Percentiles rank a stretch among this genome's conserved stretches.
phyloP scores from a whole-genome alignment of 2,797 vertebrate genomes.

The Novumbra hubbsi region DNA sequence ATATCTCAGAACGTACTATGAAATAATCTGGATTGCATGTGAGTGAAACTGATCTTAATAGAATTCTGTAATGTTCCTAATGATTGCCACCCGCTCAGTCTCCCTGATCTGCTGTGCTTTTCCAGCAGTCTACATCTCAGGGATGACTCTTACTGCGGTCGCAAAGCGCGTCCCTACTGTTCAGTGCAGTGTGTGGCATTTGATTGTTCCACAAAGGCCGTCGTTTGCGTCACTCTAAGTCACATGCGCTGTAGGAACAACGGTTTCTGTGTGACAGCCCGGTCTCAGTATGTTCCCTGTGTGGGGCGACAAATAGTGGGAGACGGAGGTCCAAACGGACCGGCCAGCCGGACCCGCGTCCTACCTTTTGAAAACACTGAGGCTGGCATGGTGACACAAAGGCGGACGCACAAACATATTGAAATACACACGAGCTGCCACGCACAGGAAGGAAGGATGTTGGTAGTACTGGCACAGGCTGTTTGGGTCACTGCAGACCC shows the following conservation, averaged over 20 bases:
- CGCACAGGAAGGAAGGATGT: conserved; percentile 50
- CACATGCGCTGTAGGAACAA: conserved; percentile 66
- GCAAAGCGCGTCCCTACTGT: conserved; percentile 22
- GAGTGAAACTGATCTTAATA: not conserved
- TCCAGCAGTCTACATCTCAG: not conserved
- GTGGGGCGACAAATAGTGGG: conserved; percentile 17
- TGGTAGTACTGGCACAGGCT: conserved; percentile 40
- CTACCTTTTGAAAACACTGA: conserved; percentile 24
- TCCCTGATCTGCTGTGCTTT: not conserved
- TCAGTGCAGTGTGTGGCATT: conserved; percentile 24
- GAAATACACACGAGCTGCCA: not conserved
- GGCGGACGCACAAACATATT: not conserved
- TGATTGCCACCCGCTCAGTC: not conserved
- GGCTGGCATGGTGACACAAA: too few species aligned
- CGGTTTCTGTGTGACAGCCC: conserved; percentile 43
- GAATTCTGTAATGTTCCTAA: not conserved
- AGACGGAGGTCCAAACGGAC: conserved; percentile 36
- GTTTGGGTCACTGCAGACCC: conserved; percentile 30
- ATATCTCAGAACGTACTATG: not conserved
- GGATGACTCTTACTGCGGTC: not conserved
- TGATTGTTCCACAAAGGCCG: conserved; percentile 33
- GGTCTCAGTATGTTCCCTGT: conserved; percentile 15
- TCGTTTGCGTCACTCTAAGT: conserved; percentile 46
- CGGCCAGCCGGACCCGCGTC: conserved; percentile 31
- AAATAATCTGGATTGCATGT: not conserved